Percentiles rank a stretch among this genome's conserved stretches.
Conservation (phyloP, 2,888 invertebrate species). For the Eledone cirrhosa region DNA sequence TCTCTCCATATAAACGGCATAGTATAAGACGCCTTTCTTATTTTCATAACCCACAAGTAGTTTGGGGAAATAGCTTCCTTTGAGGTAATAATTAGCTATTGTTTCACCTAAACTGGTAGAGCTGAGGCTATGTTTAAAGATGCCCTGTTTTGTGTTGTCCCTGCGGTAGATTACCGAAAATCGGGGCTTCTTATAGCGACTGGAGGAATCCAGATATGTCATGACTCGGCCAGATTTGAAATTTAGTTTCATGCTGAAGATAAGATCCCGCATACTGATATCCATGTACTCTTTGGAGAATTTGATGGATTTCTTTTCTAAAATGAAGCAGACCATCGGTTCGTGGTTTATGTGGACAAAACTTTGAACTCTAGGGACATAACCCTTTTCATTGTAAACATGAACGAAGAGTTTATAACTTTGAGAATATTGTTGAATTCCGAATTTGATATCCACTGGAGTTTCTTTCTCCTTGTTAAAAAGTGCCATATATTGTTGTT, state of each 20-base stretch:
- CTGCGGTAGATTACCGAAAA: slow-evolving; percentile 59
- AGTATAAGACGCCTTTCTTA: slow-evolving; percentile 39
- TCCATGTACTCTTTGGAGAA: slow-evolving; percentile 50
- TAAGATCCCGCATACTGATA: slow-evolving; percentile 43
- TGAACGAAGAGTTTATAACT: slow-evolving; percentile 54
- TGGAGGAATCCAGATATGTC: slow-evolving; percentile 55
- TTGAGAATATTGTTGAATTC: slow-evolving; percentile 52
- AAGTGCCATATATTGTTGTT: slow-evolving; percentile 48
- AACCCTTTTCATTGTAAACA: slow-evolving; percentile 54
- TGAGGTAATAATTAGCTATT: slow-evolving; percentile 36
- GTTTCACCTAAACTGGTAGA: slow-evolving; percentile 39
- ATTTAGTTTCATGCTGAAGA: slow-evolving; percentile 44
- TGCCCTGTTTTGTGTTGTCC: slow-evolving; percentile 45
- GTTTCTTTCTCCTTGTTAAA: slow-evolving; percentile 50
- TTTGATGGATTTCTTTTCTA: slow-evolving; percentile 42
- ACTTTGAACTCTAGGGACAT: slow-evolving; percentile 53
- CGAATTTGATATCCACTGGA: slow-evolving; percentile 51
- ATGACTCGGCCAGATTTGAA: slow-evolving; percentile 47
- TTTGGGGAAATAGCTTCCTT: slow-evolving; percentile 51
- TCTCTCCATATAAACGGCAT: slow-evolving; percentile 45
- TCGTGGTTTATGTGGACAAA: slow-evolving; percentile 48
- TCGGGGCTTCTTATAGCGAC: slow-evolving; percentile 48
- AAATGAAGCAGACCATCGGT: slow-evolving; percentile 53
- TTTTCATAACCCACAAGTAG: slow-evolving; percentile 51
- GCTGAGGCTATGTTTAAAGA: slow-evolving; percentile 48